Evolutionary conservation across 2,888 invertebrate species (phyloP).

Genomic region (Antheraea assamensis): DNA sequence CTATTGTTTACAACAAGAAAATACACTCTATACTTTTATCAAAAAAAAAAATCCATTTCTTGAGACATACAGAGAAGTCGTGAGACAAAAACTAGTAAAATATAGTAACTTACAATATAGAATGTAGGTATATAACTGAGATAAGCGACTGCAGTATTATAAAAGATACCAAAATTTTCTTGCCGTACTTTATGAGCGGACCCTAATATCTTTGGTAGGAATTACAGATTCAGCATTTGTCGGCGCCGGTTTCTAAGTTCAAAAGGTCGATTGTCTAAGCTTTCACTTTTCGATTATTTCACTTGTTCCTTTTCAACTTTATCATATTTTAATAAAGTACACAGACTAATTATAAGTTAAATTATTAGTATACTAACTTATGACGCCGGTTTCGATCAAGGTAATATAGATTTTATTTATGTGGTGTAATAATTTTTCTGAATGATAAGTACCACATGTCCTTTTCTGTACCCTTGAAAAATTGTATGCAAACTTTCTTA

Average conservation of each 20-base stretch:
- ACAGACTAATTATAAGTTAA: background rate
- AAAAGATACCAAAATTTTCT: background rate
- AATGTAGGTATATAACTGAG: background rate
- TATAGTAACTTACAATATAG: no score
- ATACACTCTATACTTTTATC: no score
- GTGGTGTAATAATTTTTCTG: no score
- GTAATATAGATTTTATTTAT: no score
- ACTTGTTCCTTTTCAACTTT: slow-evolving; percentile 2
- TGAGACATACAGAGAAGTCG: no score
- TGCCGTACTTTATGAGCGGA: background rate
- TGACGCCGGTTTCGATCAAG: no score
- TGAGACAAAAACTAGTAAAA: no score
- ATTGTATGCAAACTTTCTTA: no score
- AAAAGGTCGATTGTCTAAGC: slow-evolving; percentile 35
- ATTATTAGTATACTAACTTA: background rate
- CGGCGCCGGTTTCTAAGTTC: slow-evolving; percentile 36
- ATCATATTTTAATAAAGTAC: background rate
- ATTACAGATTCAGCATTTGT: slow-evolving; percentile 6
- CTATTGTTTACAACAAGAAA: no score
- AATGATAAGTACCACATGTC: no score
- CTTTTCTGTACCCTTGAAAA: no score
- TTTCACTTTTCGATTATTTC: background rate
- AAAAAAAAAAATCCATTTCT: no score
- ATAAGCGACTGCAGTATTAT: background rate
- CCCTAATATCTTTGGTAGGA: background rate